These are phyloP conservation scores for Rhimphoctona megacephalus DNA, from an alignment of 2,888 invertebrate species.

Conservation along the genomic window DNA sequence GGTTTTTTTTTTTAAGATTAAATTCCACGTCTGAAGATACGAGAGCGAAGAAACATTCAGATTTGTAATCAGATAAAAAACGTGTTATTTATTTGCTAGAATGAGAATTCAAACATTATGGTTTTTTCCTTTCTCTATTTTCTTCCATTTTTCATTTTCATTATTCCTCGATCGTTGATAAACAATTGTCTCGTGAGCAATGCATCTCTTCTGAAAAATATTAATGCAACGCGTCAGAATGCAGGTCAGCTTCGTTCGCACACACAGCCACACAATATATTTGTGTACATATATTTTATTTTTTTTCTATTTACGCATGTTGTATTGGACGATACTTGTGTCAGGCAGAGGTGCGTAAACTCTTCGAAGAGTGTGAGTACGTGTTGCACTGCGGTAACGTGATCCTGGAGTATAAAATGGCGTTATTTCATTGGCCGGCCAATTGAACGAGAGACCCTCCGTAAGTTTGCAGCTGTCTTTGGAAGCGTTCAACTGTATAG, in stretches of 20 bases:
- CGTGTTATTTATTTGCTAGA: neutral
- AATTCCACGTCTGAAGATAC: neutral
- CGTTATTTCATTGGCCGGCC: slow-evolving; percentile 73
- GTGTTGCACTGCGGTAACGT: slow-evolving; percentile 47
- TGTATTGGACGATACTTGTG: neutral
- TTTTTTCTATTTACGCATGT: slow-evolving; percentile 2
- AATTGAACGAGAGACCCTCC: slow-evolving; percentile 73
- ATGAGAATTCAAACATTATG: neutral
- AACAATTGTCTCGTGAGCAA: slow-evolving; percentile 3
- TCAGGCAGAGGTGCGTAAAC: slow-evolving; percentile 53
- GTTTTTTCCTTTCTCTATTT: neutral
- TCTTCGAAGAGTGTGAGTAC: slow-evolving; percentile 40
- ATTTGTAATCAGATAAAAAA: neutral
- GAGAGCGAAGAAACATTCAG: neutral
- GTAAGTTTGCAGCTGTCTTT: slow-evolving; percentile 61
- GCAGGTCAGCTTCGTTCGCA: slow-evolving; percentile 52
- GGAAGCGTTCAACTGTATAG: slow-evolving; percentile 47
- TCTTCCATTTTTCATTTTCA: slow-evolving; percentile 1
- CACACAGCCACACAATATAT: neutral
- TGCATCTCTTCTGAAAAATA: neutral
- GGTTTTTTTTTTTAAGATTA: neutral
- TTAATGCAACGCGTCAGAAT: slow-evolving; percentile 43
- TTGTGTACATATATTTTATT: neutral
- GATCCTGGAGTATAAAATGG: slow-evolving; percentile 51
- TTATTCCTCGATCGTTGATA: slow-evolving; percentile 20